Percentiles rank a stretch among this genome's conserved stretches.
These are phyloP conservation scores for Exaiptasia diaphana DNA, from an alignment of 64 coral and sea anemone species.

Conservation along the genomic window DNA sequence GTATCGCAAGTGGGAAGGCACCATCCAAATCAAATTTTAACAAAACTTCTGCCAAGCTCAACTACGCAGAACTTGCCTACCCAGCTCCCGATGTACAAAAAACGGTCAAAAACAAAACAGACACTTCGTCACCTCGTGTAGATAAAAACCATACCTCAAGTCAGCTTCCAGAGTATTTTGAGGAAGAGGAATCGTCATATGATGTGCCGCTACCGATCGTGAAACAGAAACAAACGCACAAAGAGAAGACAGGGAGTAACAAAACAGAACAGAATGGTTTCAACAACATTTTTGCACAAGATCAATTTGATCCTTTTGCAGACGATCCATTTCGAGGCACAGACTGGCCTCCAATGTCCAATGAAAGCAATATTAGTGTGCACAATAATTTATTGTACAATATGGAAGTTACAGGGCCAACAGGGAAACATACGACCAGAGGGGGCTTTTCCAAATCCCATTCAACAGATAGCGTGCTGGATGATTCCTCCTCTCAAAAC, in stretches of 20 bases:
- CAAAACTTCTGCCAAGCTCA: slow-evolving; percentile 33
- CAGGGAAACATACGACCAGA: neutral
- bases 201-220: slow-evolving; percentile 76
- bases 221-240: slow-evolving; percentile 25
- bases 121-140: neutral
- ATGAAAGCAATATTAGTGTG: neutral
- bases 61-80: slow-evolving; percentile 75
- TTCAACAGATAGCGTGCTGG: slow-evolving; percentile 69
- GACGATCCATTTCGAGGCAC: slow-evolving; percentile 66
- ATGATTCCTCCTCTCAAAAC: slow-evolving; percentile 28
- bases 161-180: neutral
- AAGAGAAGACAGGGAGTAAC: neutral
- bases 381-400: neutral
- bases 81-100: slow-evolving; percentile 6
- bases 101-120: neutral
- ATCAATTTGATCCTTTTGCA: slow-evolving; percentile 73
- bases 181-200: slow-evolving; percentile 53
- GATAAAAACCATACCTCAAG: slow-evolving; percentile 12
- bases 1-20: neutral
- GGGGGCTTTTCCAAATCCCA: slow-evolving; percentile 47
- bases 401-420: no score
- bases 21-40: neutral
- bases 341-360: neutral
- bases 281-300: neutral
- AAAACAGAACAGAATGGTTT: slow-evolving; percentile 58